phyloP scores from a whole-genome alignment of 2,888 invertebrate genomes.

The Callosobruchus maculatus region DNA sequence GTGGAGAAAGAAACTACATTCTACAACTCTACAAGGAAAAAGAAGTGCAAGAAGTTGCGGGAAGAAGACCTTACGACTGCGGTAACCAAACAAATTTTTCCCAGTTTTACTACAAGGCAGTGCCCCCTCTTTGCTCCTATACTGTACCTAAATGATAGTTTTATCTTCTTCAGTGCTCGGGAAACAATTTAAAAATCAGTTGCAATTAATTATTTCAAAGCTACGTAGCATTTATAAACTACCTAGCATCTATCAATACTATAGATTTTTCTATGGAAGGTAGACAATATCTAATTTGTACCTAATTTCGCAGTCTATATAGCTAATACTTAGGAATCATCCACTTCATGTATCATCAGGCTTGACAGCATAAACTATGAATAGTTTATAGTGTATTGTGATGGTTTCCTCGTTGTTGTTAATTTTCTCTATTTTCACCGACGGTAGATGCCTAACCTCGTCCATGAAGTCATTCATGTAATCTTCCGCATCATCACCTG shows the following conservation, averaged over 20 bases:
- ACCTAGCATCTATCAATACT: neutral
- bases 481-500: constrained; percentile 55
- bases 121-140: too few species aligned
- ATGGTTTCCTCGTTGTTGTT: constrained; percentile 44
- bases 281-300: neutral
- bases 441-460: constrained; percentile 36
- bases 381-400: constrained; percentile 50
- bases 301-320: neutral
- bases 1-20: too few species aligned
- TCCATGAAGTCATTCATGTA: constrained; percentile 61
- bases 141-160: too few species aligned
- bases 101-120: too few species aligned
- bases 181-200: neutral
- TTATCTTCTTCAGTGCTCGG: too few species aligned
- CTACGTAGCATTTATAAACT: neutral
- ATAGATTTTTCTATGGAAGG: neutral
- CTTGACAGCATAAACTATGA: constrained; percentile 52
- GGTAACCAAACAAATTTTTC: too few species aligned
- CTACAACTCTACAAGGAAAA: too few species aligned
- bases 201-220: neutral
- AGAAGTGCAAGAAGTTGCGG: too few species aligned
- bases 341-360: constrained; percentile 5
- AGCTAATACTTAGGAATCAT: neutral
- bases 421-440: constrained; percentile 21
- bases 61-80: too few species aligned